Base-by-base conservation (phyloP, 2,888 invertebrate species). In the Acanthoscelides obtectus region DNA sequence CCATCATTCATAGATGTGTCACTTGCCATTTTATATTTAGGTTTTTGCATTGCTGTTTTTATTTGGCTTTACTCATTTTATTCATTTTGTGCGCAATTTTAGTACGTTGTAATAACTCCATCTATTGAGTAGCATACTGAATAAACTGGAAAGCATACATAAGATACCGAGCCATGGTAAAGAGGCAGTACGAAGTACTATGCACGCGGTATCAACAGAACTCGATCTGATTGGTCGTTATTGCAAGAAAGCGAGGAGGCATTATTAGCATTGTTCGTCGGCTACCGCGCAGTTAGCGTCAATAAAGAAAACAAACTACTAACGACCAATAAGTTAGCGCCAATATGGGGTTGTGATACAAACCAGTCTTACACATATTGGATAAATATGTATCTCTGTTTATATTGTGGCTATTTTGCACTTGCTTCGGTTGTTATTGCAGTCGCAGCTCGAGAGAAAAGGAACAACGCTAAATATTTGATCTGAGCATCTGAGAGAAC, bases 311-410 rank as follows among this genome's bases (percentile, higher is more conserved):
- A 45, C 45, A 45, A 45, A 45, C 45, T 6, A 12, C 5, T 45
- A 45, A 45, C 45, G 45, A 45, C 45, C 45, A 45, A 45, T 45
- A 45, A 45, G 45, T 45, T 45, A 45, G 17, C 45, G 45, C 45
- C 45, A 45, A 45, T 45, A 45, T 45, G 45, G 45, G 45, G 25
- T 25, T 25, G 45, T 1, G 45, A 17, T 45, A 12, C 45, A 6
- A 25, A 6, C 25, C 3, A 45, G 45, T n/a, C 45, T 45, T 45
- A 1, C 8, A 12, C 70, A n/a, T 67, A 75, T 74, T 75, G 66
- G 69, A 71, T 71, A 71, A 71, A 71, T 71, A 71, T 69, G 71
- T 71, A 71, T 71, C 71, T 69, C 17, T 63, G 67, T 69, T 45
- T 69, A 63, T 45, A 12, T 12, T 12, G 45, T 1, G 67, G 22